Evolutionary conservation across 2,888 invertebrate genomes (phyloP).

Genomic region (Mesorhabditis belari): DNA sequence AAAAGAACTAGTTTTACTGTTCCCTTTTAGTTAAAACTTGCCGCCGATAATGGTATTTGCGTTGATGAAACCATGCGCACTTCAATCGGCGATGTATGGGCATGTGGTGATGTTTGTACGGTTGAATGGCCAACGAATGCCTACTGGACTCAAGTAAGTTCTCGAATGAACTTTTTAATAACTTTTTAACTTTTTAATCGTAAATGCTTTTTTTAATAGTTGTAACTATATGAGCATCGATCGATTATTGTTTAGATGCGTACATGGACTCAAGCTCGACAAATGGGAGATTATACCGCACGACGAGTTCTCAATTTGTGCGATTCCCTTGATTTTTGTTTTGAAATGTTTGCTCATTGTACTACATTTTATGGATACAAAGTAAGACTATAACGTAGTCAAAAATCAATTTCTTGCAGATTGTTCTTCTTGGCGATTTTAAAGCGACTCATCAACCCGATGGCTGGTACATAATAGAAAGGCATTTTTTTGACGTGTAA

Average conservation of each 20-base stretch:
- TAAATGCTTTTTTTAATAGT: too few relatives aligned
- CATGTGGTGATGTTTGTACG: constrained; percentile 87
- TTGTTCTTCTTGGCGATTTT: constrained; percentile 47
- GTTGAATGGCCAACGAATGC: constrained; percentile 71
- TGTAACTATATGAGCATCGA: too few relatives aligned
- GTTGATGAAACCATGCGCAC: constrained; percentile 83
- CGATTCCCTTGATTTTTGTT: constrained; percentile 73
- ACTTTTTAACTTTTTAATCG: neutral
- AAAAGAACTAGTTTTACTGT: neutral
- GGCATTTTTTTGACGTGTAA: constrained; percentile 3
- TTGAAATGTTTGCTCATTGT: constrained; percentile 93
- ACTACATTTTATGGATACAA: constrained; percentile 89
- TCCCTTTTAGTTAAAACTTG: constrained; percentile 18
- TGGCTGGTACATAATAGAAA: constrained; percentile 20
- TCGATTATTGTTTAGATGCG: constrained; percentile 65
- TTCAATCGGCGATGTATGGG: constrained; percentile 71
- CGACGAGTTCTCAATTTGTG: constrained; percentile 69
- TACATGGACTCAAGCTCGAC: constrained; percentile 93
- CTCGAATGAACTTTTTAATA: too few relatives aligned
- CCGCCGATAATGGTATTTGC: constrained; percentile 72
- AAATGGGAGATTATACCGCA: constrained; percentile 91
- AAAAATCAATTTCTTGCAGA: constrained; percentile 11
- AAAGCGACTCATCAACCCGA: constrained; percentile 26
- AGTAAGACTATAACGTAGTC: constrained; percentile 54
- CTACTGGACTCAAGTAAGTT: constrained; percentile 59